Percentiles rank a stretch among this genome's conserved stretches.
These are phyloP conservation scores for Crypturellus tataupa DNA, from an alignment of 2,797 vertebrate genomes.

Conservation along the genomic window DNA sequence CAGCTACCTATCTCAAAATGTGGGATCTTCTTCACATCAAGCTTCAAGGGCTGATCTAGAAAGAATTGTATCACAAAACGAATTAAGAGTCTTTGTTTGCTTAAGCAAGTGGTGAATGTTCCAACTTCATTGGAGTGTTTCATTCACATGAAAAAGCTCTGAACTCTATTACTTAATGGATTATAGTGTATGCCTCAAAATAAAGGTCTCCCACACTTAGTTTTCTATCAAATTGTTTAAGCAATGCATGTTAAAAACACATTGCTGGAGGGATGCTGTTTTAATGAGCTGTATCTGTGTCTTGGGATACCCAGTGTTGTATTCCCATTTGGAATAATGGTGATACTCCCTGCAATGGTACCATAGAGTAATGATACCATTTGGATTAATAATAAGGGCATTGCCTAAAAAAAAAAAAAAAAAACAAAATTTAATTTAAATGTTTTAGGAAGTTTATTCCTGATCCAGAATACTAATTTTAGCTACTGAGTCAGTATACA, in stretches of 20 bases:
- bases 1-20: not conserved
- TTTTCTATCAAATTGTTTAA: conserved; percentile 29
- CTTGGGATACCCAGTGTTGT: not conserved
- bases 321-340: not conserved
- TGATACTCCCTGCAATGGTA: not conserved
- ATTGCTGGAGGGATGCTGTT: conserved; percentile 22
- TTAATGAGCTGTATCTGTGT: conserved; percentile 37
- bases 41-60: not conserved
- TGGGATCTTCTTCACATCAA: not conserved
- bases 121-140: not conserved
- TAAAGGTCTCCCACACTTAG: not conserved
- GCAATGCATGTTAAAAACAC: conserved; percentile 6
- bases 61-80: not conserved
- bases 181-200: not conserved
- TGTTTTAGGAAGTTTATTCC: not conserved
- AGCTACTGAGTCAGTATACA: not conserved
- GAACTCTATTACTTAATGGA: not conserved
- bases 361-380: not conserved
- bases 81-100: not conserved
- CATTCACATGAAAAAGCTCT: not conserved
- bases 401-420: not conserved
- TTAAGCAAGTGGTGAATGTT: not conserved
- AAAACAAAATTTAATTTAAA: not conserved
- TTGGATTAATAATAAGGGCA: not conserved
- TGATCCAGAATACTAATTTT: not conserved